phyloP scores from a whole-genome alignment of 2,113 vertebrate species.

The Pseudorectes ferrugineus region DNA sequence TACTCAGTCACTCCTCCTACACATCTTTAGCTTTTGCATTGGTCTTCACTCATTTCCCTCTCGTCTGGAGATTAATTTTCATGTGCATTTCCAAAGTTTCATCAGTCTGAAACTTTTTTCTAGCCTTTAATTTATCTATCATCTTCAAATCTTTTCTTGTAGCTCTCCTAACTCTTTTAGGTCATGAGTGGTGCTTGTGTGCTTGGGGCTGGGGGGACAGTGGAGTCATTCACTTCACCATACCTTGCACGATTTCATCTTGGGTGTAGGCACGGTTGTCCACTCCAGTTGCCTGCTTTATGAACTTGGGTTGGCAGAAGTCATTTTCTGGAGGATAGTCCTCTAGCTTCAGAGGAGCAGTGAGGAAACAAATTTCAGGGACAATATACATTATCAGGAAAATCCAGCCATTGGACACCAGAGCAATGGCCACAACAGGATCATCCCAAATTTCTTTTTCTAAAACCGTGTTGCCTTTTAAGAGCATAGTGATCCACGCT shows the following conservation, averaged over 20 bases:
- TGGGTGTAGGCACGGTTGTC: slow-evolving; percentile 74
- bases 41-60: not conserved
- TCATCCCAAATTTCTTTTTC: slow-evolving; percentile 73
- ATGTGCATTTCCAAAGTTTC: not conserved
- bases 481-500: slow-evolving; percentile 85
- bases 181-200: not conserved
- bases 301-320: slow-evolving; percentile 64
- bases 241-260: slow-evolving; percentile 72
- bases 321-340: slow-evolving; percentile 70
- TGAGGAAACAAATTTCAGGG: slow-evolving; percentile 80
- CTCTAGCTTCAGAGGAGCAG: slow-evolving; percentile 54
- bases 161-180: not conserved
- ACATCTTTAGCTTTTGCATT: not conserved
- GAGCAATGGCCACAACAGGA: slow-evolving; percentile 78
- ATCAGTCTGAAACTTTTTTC: not conserved
- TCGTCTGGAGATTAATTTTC: not conserved
- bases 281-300: slow-evolving; percentile 67
- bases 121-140: not conserved
- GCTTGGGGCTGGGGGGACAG: not conserved
- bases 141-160: not conserved
- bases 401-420: slow-evolving; percentile 87
- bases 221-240: not conserved
- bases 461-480: slow-evolving; percentile 63
- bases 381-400: slow-evolving; percentile 80
- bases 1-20: not conserved